A percentile compares a stretch with the other conserved stretches of the same genome.
These are phyloP conservation scores for Pocota personata DNA, from an alignment of 2,888 invertebrate genomes.

Conservation along the genomic window DNA sequence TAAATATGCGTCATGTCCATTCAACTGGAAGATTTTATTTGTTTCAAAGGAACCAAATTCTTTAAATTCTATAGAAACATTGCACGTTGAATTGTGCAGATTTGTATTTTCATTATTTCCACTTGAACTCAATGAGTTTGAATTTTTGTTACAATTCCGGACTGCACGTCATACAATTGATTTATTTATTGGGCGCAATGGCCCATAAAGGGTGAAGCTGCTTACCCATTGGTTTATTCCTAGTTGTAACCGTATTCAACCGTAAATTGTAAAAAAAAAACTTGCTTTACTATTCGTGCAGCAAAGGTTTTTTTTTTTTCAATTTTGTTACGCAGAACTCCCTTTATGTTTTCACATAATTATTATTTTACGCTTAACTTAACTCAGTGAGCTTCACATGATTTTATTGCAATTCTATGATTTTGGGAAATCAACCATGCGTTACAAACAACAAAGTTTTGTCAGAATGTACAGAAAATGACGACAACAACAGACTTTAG, in stretches of 20 bases:
- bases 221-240: neutral
- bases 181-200: neutral
- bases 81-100: too few species aligned
- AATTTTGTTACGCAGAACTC: neutral
- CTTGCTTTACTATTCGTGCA: neutral
- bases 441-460: neutral
- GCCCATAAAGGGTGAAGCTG: constrained; percentile 1
- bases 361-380: constrained; percentile 31
- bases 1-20: neutral
- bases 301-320: neutral
- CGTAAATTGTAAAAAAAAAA: neutral
- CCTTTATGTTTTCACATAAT: neutral
- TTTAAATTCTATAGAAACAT: too few species aligned
- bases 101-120: neutral
- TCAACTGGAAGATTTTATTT: neutral
- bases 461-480: neutral
- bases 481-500: neutral
- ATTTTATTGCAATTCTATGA: constrained; percentile 1
- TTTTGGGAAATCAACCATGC: neutral
- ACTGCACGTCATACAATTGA: neutral
- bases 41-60: neutral
- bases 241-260: neutral
- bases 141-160: neutral
- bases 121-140: too few species aligned
- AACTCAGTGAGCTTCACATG: constrained; percentile 9